Conservation (phyloP, 2,113 vertebrate genomes). For the Aegithalos caudatus region DNA sequence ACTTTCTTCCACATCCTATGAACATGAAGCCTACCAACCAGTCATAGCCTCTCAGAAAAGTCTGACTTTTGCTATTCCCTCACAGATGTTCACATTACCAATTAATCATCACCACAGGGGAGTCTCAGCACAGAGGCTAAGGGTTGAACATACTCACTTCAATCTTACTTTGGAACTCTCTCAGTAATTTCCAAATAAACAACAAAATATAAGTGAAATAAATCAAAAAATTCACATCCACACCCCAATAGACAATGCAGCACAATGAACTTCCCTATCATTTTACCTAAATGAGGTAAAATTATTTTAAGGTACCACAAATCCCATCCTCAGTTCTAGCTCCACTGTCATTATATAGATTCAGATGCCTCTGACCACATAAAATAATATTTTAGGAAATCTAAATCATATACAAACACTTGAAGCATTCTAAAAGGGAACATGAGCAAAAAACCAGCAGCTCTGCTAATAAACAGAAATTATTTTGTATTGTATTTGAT, state of each 20-base stretch:
- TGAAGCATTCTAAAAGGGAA: background rate
- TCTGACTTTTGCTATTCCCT: background rate
- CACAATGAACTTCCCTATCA: background rate
- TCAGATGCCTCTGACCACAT: background rate
- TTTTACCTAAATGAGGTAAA: background rate
- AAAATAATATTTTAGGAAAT: background rate
- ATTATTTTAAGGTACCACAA: background rate
- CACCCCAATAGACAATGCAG: background rate
- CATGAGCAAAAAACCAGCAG: background rate
- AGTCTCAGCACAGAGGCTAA: background rate
- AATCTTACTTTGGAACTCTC: background rate
- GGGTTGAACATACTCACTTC: background rate
- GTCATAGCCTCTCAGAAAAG: background rate
- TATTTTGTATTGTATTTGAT: background rate
- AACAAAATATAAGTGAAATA: background rate
- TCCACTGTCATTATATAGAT: background rate
- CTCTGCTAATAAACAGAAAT: background rate
- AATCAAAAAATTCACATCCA: background rate
- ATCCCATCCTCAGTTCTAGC: background rate
- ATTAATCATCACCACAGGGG: slow-evolving; percentile 11
- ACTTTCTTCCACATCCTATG: background rate
- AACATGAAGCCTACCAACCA: background rate
- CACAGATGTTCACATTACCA: slow-evolving; percentile 5
- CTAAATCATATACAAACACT: background rate
- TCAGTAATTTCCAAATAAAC: background rate